Evolutionary conservation across 2,113 vertebrate genomes (phyloP), one percentile per base, ranked within the genome.

Genomic region (Pluvialis apricaria): DNA sequence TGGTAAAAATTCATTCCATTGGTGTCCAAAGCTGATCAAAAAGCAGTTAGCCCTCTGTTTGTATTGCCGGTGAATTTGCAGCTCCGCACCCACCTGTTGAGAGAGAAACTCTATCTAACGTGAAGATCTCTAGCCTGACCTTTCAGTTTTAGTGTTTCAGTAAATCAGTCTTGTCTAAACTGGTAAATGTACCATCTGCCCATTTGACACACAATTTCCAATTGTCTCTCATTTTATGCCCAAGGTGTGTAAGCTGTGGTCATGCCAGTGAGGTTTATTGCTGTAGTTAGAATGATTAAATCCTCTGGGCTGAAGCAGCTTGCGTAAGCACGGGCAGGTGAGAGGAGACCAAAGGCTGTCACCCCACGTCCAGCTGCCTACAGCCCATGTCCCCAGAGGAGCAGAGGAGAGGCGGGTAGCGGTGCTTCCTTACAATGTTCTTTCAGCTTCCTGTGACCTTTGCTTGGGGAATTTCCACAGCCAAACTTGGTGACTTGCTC

Each of bases 291-390:
- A 45, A 12, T 17, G 29, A 13, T 34, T 19, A 54, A 31, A 7
- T 51, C 16, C 51, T 65, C 66, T 49, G 54, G 44, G 29, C 52
- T 85, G 32, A 54, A 82, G 64, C 28, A 25, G 22, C 38, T 60
- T 21, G 42, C 22, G 0, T 62, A 44, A 69, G n/a, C 66, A 47
- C 2, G 4, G 64, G 31, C 55, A 87, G 70, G 38, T 80, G 85
- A 44, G 71, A 15, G 0, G 5, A 29, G 45, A 47, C 64, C 6
- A 1, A 21, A 69, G 73, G 66, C 71, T 82, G 66, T 65, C 49
- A 29, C 38, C 36, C 19, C 0, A 0, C 34, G 47, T 36, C 57
- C 38, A 4, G 60, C n/a, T 78, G 54, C 84, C 64, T 21, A 0
- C 72, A 78, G 66, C 34, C 15, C 0, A 3, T 31, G 34, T 49